Evolutionary conservation across 2,888 invertebrate genomes (phyloP), one percentile per base, ranked within the genome.

Genomic region (Malacosoma neustria): DNA sequence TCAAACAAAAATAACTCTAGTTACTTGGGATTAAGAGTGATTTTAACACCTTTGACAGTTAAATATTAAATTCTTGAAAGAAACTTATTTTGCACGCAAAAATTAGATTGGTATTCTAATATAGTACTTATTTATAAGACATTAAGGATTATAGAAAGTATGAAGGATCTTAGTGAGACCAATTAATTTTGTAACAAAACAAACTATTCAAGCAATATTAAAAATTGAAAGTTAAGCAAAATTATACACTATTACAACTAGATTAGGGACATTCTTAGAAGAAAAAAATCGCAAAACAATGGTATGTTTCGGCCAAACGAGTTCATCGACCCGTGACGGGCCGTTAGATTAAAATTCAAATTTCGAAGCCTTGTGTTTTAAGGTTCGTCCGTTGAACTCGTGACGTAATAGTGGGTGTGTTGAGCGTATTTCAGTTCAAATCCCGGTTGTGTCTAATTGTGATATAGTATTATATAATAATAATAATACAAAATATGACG

Each of bases 281-380:
- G 5, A 22, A 22, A 48, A 45, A 46, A 44, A 51, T 46, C 53
- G 51, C 46, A 48, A 53, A 45, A 53, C 53, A 51, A 48, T 48
- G 54, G 54, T 33, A 53, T 41, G 60, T 57, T 68, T 72, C 75
- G 76, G 74, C 66, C 75, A 71, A 59, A 56, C 43, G 55, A 63
- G 79, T 74, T 61, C 69, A 54, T 72, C 73, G 64, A 77, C 61
- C 76, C 64, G 54, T 72, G 72, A 69, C 69, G 57, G 60, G 64
- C 72, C 67, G 72, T 74, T 75, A 74, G 71, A 76, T 73, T 71
- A 73, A 75, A 76, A 77, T 77, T 79, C 71, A 72, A 75, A 76
- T 75, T 79, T 69, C 63, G 72, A 61, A 72, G 57, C 57, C 63
- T 64, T 54, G 67, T 41, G 60, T 56, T 53, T 49, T 49, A 54